Evolutionary conservation across 2,888 invertebrate species (phyloP).

Genomic region (Mamestra brassicae): DNA sequence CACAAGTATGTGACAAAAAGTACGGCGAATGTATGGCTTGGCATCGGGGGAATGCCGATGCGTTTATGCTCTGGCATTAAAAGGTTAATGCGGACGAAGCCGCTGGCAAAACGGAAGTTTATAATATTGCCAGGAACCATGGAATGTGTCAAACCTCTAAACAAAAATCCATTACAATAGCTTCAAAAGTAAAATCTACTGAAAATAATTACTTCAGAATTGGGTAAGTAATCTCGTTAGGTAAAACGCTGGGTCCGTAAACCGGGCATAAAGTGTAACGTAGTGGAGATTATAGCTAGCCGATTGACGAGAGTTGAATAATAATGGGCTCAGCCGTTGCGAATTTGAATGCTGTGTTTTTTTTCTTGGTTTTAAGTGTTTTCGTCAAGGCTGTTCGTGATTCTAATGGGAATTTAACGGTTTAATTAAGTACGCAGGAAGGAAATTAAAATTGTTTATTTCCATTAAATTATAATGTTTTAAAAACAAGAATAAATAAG

Average conservation of each 20-base stretch:
- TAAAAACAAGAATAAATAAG: background rate
- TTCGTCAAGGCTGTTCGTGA: conserved; percentile 22
- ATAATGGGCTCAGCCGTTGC: conserved; percentile 23
- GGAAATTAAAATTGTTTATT: background rate
- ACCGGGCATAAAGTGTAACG: conserved; percentile 40
- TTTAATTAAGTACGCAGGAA: background rate
- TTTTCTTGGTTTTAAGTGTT: conserved; percentile 23
- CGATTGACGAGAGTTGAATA: conserved; percentile 53
- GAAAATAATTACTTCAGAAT: conserved; percentile 16
- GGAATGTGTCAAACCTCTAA: background rate
- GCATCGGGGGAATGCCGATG: too few species aligned
- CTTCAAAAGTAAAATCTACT: conserved; percentile 13
- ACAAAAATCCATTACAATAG: background rate
- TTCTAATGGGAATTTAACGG: conserved; percentile 3
- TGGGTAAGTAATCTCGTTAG: conserved; percentile 38
- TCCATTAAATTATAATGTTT: background rate
- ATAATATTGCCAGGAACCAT: background rate
- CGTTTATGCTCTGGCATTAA: too few species aligned
- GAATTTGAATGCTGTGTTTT: conserved; percentile 25
- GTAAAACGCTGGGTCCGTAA: conserved; percentile 33
- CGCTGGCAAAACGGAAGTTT: background rate
- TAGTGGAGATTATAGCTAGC: conserved; percentile 43
- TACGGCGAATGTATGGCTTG: too few species aligned
- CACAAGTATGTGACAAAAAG: too few species aligned
- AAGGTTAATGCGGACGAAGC: background rate